Evolutionary conservation across 2,797 vertebrate genomes (phyloP).

Genomic region (Crocodylus rhombifer): DNA sequence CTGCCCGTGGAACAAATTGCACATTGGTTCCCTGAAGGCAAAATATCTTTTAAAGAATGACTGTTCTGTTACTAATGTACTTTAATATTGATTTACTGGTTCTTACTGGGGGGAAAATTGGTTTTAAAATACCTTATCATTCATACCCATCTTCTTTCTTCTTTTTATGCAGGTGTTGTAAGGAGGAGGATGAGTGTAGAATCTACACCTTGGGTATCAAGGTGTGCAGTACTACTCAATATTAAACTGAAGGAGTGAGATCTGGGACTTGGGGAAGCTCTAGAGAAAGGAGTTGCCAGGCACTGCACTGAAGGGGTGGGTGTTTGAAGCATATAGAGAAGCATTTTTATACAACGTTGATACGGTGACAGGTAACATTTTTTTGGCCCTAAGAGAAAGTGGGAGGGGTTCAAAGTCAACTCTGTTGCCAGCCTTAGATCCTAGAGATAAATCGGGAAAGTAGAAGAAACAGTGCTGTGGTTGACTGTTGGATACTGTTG

Average conservation of each 20-base stretch:
- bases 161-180: neutral
- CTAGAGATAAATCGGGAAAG: too few species aligned
- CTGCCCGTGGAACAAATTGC: neutral
- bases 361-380: too few species aligned
- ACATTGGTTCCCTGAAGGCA: conserved; percentile 4
- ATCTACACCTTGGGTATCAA: neutral
- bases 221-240: neutral
- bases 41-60: conserved; percentile 7
- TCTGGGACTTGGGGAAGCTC: neutral
- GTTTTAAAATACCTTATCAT: neutral
- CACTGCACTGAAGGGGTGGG: neutral
- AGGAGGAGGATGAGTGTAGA: neutral
- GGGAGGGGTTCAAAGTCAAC: neutral
- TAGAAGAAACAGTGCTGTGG: neutral
- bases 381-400: neutral
- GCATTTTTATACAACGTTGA: neutral
- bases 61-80: neutral
- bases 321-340: neutral
- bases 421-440: neutral
- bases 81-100: conserved; percentile 23
- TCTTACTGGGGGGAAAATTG: neutral
- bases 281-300: too few species aligned
- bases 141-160: neutral
- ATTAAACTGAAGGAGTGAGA: neutral
- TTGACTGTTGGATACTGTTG: neutral